Evolutionary conservation across 64 coral and sea anemone species (phyloP).

Genomic region (Platygyra sinensis): DNA sequence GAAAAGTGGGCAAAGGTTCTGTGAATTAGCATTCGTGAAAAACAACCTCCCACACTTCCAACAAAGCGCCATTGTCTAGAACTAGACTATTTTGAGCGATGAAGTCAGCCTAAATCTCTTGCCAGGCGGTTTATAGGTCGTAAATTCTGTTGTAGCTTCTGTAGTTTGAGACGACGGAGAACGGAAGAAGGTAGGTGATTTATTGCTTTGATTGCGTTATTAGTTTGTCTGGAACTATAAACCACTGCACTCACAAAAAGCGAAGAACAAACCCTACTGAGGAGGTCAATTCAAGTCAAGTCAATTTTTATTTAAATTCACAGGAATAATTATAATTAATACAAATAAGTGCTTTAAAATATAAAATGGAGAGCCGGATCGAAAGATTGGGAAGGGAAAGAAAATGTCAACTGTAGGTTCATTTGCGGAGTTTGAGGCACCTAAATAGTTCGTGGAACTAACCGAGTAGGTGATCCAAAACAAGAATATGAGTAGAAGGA

Average conservation of each 20-base stretch:
- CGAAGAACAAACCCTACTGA: background rate
- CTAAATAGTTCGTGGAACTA: too few relatives aligned
- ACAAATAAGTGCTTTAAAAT: too few relatives aligned
- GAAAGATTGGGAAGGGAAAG: too few relatives aligned
- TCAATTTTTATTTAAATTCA: too few relatives aligned
- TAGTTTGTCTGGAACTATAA: slow-evolving; percentile 8
- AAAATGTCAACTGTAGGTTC: too few relatives aligned
- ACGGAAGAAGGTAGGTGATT: slow-evolving; percentile 11
- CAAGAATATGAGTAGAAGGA: too few relatives aligned
- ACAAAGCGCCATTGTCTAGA: slow-evolving; percentile 27
- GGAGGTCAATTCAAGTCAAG: too few relatives aligned
- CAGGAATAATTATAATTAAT: too few relatives aligned
- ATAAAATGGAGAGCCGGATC: too few relatives aligned
- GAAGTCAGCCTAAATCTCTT: background rate
- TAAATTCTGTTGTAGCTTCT: too few relatives aligned
- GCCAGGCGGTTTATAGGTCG: slow-evolving; percentile 8
- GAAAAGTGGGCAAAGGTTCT: background rate
- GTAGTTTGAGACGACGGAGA: background rate
- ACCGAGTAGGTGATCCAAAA: too few relatives aligned
- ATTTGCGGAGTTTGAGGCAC: too few relatives aligned
- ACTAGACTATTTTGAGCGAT: slow-evolving; percentile 26
- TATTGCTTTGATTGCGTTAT: background rate
- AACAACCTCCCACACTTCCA: slow-evolving; percentile 20
- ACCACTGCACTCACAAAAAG: background rate
- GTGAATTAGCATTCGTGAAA: slow-evolving; percentile 23